Base-by-base conservation (phyloP, 2,888 invertebrate species). In the Netelia melanura region DNA sequence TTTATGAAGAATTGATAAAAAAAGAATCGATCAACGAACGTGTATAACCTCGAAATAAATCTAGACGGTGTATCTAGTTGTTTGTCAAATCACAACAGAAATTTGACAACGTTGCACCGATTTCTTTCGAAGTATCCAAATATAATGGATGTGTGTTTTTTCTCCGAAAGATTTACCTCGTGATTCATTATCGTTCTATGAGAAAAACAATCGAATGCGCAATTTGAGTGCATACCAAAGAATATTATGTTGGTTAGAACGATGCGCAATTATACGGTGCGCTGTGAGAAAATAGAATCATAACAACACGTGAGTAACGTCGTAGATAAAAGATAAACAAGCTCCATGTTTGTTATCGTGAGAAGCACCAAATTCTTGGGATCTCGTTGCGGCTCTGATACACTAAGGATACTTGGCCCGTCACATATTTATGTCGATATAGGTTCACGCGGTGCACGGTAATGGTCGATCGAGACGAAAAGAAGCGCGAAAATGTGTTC, bases 401-500 rank as follows among this genome's bases (percentile, higher is more conserved):
- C 38, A 6, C 3, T 1, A 8, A 38, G 38, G 38, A 38, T 38
- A 38, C 38, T 38, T 6, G 38, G 38, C 6, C 6, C 3, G 38
- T 38, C 38, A 6, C 38, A 38, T 38, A 38, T 38, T 38, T 38
- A 6, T 6, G 38, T 38, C 38, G 6, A 38, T 38, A 6, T 38
- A 38, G 38, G 48, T 14, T 11, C 10, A 14, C 48, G 48, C 5
- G 38, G 48, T 14, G 48, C 10, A 14, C 48, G 48, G 14, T 1
- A 14, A 14, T 14, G 48, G 0, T 0, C 3, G 48, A 2, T 10
- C 3, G 48, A 48, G 48, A 1, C 14, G 48, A 14, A 48, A 8
- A 48, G 30, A 52, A 21, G 44, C 44, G 30, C 11, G 77, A 58
- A 43, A 58, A 48, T 48, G 48, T 48, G 48, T 14, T 48, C n/a